Conservation (phyloP, 1,140 invertebrate genomes). For the Eumaeus atala region DNA sequence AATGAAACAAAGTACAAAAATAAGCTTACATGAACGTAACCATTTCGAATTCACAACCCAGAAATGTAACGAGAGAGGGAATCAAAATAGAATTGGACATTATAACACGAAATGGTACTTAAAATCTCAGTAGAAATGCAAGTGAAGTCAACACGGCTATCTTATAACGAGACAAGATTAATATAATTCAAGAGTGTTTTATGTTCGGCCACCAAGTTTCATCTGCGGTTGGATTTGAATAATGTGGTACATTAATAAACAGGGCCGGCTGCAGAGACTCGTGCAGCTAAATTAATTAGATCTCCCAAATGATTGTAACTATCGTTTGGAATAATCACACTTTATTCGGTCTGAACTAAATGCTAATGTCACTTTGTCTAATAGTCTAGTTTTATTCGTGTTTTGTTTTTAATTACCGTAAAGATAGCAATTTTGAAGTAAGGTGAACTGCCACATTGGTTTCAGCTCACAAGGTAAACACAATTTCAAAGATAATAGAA, state of each 20-base stretch:
- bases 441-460: no score
- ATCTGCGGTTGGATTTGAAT: conserved; percentile 60
- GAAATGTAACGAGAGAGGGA: no score
- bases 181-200: conserved; percentile 58
- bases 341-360: no score
- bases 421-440: no score
- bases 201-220: conserved; percentile 45
- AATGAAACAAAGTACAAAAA: no score
- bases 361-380: no score
- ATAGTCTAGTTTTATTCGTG: no score
- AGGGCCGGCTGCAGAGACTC: conserved; percentile 38
- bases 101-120: not conserved
- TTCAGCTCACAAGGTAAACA: no score
- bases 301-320: conserved; percentile 19
- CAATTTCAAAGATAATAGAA: no score
- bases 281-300: conserved; percentile 55
- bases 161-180: conserved; percentile 53
- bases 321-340: conserved; percentile 14
- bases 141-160: conserved; percentile 49
- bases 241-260: conserved; percentile 65
- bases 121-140: conserved; percentile 27
- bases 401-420: no score
- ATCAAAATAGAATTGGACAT: not conserved
- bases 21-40: not conserved
- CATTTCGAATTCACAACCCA: no score